A percentile compares a stretch with the other conserved stretches of the same genome.
These are phyloP conservation scores for Meloidogyne chitwoodi DNA, from an alignment of 1,140 invertebrate species.

Conservation along the genomic window DNA sequence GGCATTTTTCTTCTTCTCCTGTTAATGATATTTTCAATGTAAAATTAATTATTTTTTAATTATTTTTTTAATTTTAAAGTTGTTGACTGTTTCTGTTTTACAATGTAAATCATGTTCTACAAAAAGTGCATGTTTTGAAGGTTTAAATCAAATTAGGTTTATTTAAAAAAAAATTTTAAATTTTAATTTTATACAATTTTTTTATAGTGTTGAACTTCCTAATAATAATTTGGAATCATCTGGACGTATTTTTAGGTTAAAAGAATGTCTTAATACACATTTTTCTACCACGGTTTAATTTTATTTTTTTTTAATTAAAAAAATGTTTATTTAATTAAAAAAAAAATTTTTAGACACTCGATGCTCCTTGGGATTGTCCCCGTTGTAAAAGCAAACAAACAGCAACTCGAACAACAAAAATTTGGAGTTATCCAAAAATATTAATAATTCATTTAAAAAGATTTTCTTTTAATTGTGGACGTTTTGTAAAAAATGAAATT, in stretches of 20 bases:
- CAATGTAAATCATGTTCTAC: slow-evolving; percentile 19
- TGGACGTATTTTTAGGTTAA: background rate
- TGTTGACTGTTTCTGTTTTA: slow-evolving; percentile 20
- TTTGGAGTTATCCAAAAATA: slow-evolving; percentile 29
- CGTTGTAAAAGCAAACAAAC: slow-evolving; percentile 14
- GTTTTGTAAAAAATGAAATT: slow-evolving; percentile 44
- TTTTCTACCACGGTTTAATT: slow-evolving; percentile 4
- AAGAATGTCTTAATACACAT: slow-evolving; percentile 22
- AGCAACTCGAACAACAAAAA: slow-evolving; percentile 31
- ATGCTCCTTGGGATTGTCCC: slow-evolving; percentile 31
- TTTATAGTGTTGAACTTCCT: slow-evolving; percentile 18
- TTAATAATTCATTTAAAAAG: slow-evolving; percentile 43
- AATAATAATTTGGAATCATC: background rate
- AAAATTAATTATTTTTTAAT: background rate
- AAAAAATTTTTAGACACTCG: slow-evolving; percentile 10
- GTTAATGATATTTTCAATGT: slow-evolving; percentile 46
- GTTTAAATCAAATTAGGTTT: slow-evolving; percentile 22
- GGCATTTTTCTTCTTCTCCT: slow-evolving; percentile 33
- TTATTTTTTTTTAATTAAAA: no score
- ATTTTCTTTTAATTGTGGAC: slow-evolving; percentile 29
- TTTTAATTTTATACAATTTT: background rate
- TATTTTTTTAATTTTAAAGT: slow-evolving; percentile 8
- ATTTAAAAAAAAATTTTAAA: background rate
- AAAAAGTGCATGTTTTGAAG: slow-evolving; percentile 22
- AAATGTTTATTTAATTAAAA: background rate